A percentile compares a stretch with the other conserved stretches of the same genome.
Evolutionary conservation across 2,113 vertebrate genomes (phyloP).

Genomic region (Rafetus swinhoei): DNA sequence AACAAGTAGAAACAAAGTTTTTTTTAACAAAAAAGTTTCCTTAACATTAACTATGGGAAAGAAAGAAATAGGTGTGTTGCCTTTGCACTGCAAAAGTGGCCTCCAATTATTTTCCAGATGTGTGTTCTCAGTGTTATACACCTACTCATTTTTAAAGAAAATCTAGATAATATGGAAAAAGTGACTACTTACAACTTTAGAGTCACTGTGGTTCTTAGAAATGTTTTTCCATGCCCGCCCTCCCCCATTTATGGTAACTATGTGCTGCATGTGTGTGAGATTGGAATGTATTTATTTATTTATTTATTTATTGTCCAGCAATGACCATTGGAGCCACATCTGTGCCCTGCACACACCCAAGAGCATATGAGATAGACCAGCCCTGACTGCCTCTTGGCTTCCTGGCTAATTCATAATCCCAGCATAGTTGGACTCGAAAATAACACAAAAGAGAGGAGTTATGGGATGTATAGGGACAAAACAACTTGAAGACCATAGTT

Average conservation of each 20-base stretch:
- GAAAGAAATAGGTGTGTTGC: conserved; percentile 25
- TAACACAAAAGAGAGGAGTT: background rate
- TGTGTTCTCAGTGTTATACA: background rate
- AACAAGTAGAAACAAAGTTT: conserved; percentile 66
- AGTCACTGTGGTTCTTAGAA: background rate
- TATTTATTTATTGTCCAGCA: conserved; percentile 14
- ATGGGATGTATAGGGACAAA: background rate
- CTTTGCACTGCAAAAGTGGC: background rate
- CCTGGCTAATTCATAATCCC: background rate
- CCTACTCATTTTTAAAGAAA: background rate
- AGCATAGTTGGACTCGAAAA: background rate
- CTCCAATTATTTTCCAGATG: background rate
- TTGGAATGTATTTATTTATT: conserved; percentile 21
- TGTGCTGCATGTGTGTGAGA: background rate
- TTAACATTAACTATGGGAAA: conserved; percentile 52
- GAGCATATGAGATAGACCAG: background rate
- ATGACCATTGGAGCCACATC: background rate
- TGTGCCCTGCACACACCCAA: background rate
- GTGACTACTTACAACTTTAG: conserved; percentile 57
- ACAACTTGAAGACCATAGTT: background rate
- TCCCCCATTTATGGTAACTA: background rate
- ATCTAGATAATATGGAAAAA: background rate
- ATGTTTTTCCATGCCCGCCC: background rate
- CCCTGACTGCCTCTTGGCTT: background rate
- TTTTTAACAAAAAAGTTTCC: conserved; percentile 2